These are phyloP conservation scores for Stegana nigrithorax DNA, from an alignment of 2,888 invertebrate species.

Conservation along the genomic window DNA sequence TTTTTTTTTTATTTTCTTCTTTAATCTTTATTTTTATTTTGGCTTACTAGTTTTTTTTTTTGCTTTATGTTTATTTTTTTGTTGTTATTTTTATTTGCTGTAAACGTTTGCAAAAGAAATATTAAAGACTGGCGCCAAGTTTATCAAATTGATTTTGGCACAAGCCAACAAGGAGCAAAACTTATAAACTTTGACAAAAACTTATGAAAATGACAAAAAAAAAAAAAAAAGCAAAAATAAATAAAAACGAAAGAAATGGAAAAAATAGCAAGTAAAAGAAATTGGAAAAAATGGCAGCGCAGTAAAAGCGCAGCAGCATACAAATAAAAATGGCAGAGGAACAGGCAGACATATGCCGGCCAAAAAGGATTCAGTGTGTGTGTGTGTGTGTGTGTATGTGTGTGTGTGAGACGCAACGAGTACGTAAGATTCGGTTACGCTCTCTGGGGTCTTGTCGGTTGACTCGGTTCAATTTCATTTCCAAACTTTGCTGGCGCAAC, in stretches of 20 bases:
- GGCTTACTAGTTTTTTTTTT: too few species aligned
- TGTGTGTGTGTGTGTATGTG: not conserved
- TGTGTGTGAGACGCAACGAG: constrained; percentile 14
- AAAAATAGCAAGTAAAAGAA: too few species aligned
- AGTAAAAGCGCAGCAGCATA: not conserved
- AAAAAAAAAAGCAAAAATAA: not conserved
- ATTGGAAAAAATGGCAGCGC: too few species aligned
- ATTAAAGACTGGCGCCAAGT: constrained; percentile 55
- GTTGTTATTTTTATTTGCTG: too few species aligned
- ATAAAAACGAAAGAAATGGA: constrained; percentile 12
- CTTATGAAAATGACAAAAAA: constrained; percentile 13
- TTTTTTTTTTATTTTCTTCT: too few species aligned
- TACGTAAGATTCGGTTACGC: constrained; percentile 26
- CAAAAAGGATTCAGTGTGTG: not conserved
- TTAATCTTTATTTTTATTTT: too few species aligned
- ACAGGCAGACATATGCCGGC: constrained; percentile 12
- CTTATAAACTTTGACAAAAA: constrained; percentile 44
- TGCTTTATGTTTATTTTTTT: not conserved
- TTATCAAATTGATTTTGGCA: constrained; percentile 55
- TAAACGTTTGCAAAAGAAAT: constrained; percentile 38
- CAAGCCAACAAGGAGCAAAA: constrained; percentile 19
- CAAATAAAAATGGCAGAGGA: constrained; percentile 5
- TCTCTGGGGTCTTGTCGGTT: constrained; percentile 43
- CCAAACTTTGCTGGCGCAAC: constrained; percentile 14
- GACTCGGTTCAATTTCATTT: constrained; percentile 51